phyloP scores from a whole-genome alignment of 2,888 invertebrate species.

The Graphium colonna region DNA sequence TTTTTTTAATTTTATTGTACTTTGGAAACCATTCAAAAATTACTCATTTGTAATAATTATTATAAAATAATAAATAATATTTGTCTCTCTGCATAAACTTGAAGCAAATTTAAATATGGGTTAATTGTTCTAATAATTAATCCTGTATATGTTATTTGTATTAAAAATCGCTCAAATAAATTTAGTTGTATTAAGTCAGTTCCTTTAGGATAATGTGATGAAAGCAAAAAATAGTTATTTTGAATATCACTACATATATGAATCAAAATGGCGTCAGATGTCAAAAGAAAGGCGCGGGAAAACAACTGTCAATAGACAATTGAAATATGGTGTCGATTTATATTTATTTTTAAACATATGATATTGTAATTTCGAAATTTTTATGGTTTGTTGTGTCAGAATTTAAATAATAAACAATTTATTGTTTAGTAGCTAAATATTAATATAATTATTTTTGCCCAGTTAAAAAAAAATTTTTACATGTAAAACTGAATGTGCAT shows the following conservation, averaged over 20 bases:
- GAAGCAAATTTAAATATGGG: conserved; percentile 2
- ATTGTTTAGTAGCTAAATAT: too few relatives aligned
- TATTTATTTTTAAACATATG: too few relatives aligned
- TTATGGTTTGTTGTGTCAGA: too few relatives aligned
- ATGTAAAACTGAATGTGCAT: too few relatives aligned
- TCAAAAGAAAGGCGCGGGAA: not conserved
- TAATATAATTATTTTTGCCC: too few relatives aligned
- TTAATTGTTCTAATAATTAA: not conserved
- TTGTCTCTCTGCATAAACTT: not conserved
- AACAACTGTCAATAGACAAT: not conserved
- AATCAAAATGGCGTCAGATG: not conserved
- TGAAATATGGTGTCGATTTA: not conserved
- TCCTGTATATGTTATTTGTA: conserved; percentile 7
- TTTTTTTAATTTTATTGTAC: too few relatives aligned
- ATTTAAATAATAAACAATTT: too few relatives aligned
- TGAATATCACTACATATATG: not conserved
- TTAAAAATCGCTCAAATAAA: conserved; percentile 54
- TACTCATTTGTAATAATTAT: too few relatives aligned
- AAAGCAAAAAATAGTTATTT: conserved; percentile 3
- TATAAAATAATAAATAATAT: too few relatives aligned
- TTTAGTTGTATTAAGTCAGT: conserved; percentile 62
- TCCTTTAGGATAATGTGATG: conserved; percentile 59
- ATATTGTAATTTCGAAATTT: too few relatives aligned
- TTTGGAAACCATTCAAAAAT: too few relatives aligned
- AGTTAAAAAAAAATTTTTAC: too few relatives aligned